Percentiles rank a stretch among this genome's conserved stretches.
Evolutionary conservation across 2,113 vertebrate species (phyloP).

Genomic region (Lonchura striata): DNA sequence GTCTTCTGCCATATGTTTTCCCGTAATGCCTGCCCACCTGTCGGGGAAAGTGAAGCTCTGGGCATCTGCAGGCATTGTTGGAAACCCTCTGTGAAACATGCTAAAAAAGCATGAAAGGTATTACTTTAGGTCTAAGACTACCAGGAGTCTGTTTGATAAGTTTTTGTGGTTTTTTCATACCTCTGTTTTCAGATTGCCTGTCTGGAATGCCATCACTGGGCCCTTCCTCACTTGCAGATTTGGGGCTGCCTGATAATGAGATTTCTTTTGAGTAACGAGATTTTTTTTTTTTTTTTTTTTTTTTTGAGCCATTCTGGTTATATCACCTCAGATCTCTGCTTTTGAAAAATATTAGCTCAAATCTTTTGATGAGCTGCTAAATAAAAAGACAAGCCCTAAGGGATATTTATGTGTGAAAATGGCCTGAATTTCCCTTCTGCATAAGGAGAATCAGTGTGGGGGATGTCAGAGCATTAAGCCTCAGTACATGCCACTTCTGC

Average conservation of each 20-base stretch:
- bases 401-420: neutral
- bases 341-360: conserved; percentile 1
- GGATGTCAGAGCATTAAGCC: neutral
- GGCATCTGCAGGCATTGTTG: conserved; percentile 18
- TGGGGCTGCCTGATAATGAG: neutral
- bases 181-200: neutral
- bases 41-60: neutral
- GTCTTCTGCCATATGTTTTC: conserved; percentile 27
- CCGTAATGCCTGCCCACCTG: neutral
- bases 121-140: neutral
- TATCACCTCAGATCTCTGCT: neutral
- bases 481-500: neutral
- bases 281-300: neutral
- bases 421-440: neutral
- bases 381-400: neutral
- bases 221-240: neutral
- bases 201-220: neutral
- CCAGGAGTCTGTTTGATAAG: neutral
- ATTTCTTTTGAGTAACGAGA: neutral
- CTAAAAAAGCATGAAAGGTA: neutral
- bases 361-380: neutral
- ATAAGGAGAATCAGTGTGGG: neutral
- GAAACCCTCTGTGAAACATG: neutral
- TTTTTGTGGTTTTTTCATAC: neutral
- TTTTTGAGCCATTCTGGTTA: neutral